Base-by-base conservation (phyloP, 2,888 invertebrate species). In the Timema cristinae region DNA sequence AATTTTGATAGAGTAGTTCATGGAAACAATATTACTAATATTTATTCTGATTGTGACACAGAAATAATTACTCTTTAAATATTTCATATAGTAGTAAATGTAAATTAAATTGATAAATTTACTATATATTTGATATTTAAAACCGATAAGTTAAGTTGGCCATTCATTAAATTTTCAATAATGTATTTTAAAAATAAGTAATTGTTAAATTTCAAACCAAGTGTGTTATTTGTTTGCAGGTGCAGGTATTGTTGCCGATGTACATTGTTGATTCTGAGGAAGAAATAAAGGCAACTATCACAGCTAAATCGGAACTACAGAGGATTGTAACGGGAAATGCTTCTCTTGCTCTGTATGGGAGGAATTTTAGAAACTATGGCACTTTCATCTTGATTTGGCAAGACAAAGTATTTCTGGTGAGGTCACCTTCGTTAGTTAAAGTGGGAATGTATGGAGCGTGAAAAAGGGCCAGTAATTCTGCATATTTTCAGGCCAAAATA, bases 241-340 rank as follows among this genome's bases (percentile, higher is more conserved):
- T 82, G 5, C 79, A 79, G 66, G 79, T 82, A 32, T 77, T 78
- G 70, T 77, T 80, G 76, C 80, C 80, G 5, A 78, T 80, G 11
- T 82, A 81, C 74, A 77, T 80, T 51, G 71, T 79, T 71, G 78
- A 79, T n/a, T 78, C 79, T 4, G 82, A 80, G 32, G 79, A 80
- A 71, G 76, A 74, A 16, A 72, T 82, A 7, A 76, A 76, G 47
- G 82, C 79, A 0, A 74, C 75, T 1, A 75, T 81, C 6, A 76
- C 76, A 16, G 79, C 80, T 6, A 78, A 78, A 69, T 81, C 78
- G 72, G 77, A 79, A 8, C 77, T 79, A 13, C 80, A 81, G 71
- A 80, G 80, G 72, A 76, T 78, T 68, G 80, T 79, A 2, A 76
- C 77, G 47, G 83, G 82, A 7, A 83, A 83, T 76, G 78, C 79